These are phyloP conservation scores for Clarias fuscus DNA, from an alignment of 2,797 vertebrate genomes.

Conservation along the genomic window DNA sequence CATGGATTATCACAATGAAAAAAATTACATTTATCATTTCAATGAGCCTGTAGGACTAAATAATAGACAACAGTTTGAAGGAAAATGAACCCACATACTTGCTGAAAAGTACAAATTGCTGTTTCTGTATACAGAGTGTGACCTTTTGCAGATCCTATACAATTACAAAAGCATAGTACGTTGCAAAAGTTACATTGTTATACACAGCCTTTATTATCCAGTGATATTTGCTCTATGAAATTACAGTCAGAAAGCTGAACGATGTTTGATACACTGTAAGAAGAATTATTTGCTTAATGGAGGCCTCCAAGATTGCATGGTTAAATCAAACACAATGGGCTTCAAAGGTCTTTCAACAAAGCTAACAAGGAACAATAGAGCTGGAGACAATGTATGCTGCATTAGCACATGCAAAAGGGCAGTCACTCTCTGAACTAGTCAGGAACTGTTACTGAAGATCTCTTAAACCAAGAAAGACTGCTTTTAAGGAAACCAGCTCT, in stretches of 20 bases:
- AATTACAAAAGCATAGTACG: conserved; percentile 28
- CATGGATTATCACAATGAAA: too few relatives aligned
- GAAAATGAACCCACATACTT: conserved; percentile 33
- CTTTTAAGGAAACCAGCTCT: conserved; percentile 37
- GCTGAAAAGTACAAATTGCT: conserved; percentile 35
- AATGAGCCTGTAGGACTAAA: conserved; percentile 3
- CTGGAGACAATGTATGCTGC: conserved; percentile 12
- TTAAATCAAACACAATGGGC: conserved; percentile 26
- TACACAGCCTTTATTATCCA: conserved; percentile 6
- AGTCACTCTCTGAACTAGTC: conserved; percentile 39
- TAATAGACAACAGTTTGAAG: conserved; percentile 31
- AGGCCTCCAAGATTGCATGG: conserved; percentile 28
- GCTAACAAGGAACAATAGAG: conserved; percentile 16
- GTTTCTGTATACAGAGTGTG: conserved; percentile 44
- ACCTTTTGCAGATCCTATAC: conserved; percentile 45
- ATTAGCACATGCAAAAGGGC: conserved; percentile 36
- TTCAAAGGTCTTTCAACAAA: conserved; percentile 32
- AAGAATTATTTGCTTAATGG: conserved; percentile 21
- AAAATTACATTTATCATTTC: background rate
- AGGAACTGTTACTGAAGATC: conserved; percentile 26
- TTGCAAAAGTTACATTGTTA: background rate
- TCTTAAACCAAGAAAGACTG: conserved; percentile 28
- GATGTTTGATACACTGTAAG: conserved; percentile 16
- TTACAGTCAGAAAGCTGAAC: conserved; percentile 24
- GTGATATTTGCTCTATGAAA: conserved; percentile 40